phyloP scores from a whole-genome alignment of 2,888 invertebrate species.

The Synergus umbraculus region DNA sequence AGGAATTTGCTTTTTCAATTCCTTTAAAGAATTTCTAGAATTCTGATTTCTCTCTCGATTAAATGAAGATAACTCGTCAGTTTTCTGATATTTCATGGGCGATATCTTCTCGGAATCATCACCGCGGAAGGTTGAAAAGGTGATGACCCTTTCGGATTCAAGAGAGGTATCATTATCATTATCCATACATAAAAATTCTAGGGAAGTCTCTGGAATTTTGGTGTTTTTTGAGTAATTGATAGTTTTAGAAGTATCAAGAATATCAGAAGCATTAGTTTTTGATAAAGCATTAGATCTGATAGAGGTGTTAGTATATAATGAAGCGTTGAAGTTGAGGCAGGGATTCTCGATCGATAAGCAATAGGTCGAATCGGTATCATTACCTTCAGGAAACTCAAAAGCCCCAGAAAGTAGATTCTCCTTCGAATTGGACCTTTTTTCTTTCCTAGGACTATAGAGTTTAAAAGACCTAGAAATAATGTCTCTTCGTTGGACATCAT shows the following conservation, averaged over 20 bases:
- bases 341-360: constrained; percentile 23
- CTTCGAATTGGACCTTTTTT: background rate
- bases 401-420: constrained; percentile 10
- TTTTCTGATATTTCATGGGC: constrained; percentile 21
- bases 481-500: background rate
- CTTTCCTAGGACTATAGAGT: constrained; percentile 24
- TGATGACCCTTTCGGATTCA: background rate
- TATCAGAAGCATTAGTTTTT: constrained; percentile 12
- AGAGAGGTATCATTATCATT: background rate
- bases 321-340: constrained; percentile 10
- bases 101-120: constrained; percentile 6
- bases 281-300: background rate
- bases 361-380: constrained; percentile 17
- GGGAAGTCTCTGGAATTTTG: background rate
- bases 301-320: constrained; percentile 35
- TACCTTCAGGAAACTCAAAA: constrained; percentile 6
- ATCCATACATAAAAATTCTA: background rate
- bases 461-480: constrained; percentile 17
- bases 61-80: constrained; percentile 47
- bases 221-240: background rate
- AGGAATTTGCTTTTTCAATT: constrained; percentile 53
- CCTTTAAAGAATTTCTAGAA: constrained; percentile 58
- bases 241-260: background rate
- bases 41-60: constrained; percentile 65
- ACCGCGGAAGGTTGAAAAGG: background rate